Evolutionary conservation across 2,113 vertebrate species (phyloP).

Genomic region (Capra hircus): DNA sequence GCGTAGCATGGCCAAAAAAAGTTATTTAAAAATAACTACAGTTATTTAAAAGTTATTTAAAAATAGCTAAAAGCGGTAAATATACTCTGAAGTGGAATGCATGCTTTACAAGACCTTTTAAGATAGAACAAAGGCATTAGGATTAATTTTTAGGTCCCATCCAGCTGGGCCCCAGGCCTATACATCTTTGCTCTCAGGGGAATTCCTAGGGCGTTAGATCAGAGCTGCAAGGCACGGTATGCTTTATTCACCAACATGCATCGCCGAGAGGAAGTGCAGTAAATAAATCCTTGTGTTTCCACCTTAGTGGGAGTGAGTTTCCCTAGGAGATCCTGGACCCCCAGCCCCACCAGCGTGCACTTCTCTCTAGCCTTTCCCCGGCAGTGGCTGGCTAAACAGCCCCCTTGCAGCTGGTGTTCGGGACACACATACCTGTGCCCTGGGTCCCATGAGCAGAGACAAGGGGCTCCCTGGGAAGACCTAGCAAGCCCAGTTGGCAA

Average conservation of each 20-base stretch:
- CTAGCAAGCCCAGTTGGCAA: neutral
- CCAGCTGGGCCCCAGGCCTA: neutral
- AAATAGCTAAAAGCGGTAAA: neutral
- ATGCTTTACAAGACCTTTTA: neutral
- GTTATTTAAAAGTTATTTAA: neutral
- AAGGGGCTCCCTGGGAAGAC: neutral
- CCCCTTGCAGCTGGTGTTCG: neutral
- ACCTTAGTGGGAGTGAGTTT: too few species aligned
- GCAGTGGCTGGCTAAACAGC: neutral
- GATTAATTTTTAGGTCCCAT: neutral
- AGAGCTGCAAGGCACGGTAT: fast-evolving
- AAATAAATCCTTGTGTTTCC: neutral
- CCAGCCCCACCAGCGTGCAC: fast-evolving
- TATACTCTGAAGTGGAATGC: neutral
- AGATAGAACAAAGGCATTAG: neutral
- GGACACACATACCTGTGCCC: neutral
- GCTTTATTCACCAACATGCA: fast-evolving
- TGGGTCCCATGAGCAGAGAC: neutral
- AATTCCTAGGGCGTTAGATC: too few species aligned
- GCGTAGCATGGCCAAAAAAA: neutral
- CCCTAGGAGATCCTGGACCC: neutral
- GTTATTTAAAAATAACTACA: neutral
- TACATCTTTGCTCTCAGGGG: neutral
- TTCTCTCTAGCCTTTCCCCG: neutral
- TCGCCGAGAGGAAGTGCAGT: fast-evolving